These are phyloP conservation scores for Fragum whitleyi DNA, from an alignment of 2,888 invertebrate genomes.

Conservation along the genomic window DNA sequence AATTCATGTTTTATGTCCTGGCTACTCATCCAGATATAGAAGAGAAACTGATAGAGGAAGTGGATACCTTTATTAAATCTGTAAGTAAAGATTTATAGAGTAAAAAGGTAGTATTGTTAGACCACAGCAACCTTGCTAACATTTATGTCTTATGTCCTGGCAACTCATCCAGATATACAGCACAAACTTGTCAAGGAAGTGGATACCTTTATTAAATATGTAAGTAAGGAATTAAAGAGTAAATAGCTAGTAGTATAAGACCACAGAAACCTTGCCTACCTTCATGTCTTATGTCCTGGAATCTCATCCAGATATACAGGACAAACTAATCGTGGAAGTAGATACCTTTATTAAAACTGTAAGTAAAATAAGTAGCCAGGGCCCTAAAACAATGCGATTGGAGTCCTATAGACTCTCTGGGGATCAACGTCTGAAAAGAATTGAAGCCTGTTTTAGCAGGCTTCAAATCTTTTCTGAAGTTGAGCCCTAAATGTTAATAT, in stretches of 20 bases:
- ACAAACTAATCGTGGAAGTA: constrained; percentile 54
- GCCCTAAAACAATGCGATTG: no score
- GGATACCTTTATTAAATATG: constrained; percentile 38
- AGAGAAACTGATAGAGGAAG: constrained; percentile 53
- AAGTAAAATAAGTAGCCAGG: no score
- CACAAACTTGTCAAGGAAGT: constrained; percentile 56
- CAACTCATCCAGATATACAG: constrained; percentile 54
- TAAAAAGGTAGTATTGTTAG: constrained; percentile 63
- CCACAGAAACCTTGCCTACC: constrained; percentile 53
- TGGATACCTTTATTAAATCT: constrained; percentile 40
- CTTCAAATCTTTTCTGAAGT: no score
- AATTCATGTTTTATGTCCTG: constrained; percentile 47
- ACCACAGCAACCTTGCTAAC: constrained; percentile 59
- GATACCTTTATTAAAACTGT: constrained; percentile 42
- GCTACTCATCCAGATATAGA: constrained; percentile 57
- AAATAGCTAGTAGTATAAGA: constrained; percentile 64
- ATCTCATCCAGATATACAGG: constrained; percentile 52
- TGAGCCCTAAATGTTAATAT: no score
- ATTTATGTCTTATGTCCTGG: constrained; percentile 51
- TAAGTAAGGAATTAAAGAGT: constrained; percentile 49
- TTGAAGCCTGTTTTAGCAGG: no score
- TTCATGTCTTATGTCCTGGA: constrained; percentile 55
- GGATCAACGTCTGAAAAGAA: no score
- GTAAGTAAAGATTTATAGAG: constrained; percentile 49
- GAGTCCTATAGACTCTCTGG: no score